Evolutionary conservation across 2,113 vertebrate genomes (phyloP), one percentile per base, ranked within the genome.

Genomic region (Ascaphus truei): DNA sequence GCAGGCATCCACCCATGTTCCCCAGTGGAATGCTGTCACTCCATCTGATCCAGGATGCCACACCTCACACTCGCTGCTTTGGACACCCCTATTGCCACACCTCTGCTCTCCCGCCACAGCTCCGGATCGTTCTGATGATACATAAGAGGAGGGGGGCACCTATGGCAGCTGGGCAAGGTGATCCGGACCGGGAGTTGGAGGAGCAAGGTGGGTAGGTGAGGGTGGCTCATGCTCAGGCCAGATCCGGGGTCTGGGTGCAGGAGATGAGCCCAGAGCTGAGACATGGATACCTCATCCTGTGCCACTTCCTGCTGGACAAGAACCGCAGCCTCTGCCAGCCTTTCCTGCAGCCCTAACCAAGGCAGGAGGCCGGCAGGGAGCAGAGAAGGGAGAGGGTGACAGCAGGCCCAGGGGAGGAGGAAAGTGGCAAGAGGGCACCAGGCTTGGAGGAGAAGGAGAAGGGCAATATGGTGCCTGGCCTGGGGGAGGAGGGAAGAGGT

Each of bases 211-310:
- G 27, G 68, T 27, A 20, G n/a, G n/a, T n/a, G n/a, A n/a, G n/a
- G n/a, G n/a, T n/a, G n/a, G n/a, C n/a, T n/a, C n/a, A n/a, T n/a
- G 65, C 33, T 8, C 60, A 66, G 13, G 63, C 33, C 18, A 31
- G 62, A n/a, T 61, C 47, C 25, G 58, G n/a, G 71, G 72, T 11
- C n/a, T 75, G 75, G 76, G 84, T 91, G 31, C 92, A 91, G 48
- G 86, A 81, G 37, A 82, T 94, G 79, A 92, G 75, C 68, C 87
- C 93, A 12, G 96, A 98, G 79, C 76, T 98, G 72, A 93, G 95
- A 73, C 95, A 97, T 79, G 95, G 90, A 0, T 88, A 93, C 59
- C 90, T 90, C 71, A 97, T 98, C 79, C 89, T 98, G 66, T 84
- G 81, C 30, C 91, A 92, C 65, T 95, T 98, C 74, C 86, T 96